phyloP scores from a whole-genome alignment of 1,140 invertebrate species.

The Caenorhabditis remanei region DNA sequence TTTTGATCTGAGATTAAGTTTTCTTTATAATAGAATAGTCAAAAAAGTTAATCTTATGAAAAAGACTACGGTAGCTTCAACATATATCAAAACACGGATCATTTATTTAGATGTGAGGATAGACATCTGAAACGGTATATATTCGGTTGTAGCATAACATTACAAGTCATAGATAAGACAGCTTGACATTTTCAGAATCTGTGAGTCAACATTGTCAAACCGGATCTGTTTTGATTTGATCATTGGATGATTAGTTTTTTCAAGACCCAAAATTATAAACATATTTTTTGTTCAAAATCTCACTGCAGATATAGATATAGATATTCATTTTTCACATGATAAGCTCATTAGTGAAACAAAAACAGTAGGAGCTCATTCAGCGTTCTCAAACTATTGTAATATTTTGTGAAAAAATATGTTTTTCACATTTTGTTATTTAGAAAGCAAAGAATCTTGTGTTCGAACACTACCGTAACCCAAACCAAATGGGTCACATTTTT shows the following conservation, averaged over 20 bases:
- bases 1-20: no score
- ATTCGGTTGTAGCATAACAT: no score
- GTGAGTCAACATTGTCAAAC: background rate
- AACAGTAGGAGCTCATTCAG: background rate
- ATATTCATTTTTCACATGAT: no score
- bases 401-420: background rate
- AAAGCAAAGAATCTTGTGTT: no score
- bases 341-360: constrained; percentile 1
- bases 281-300: background rate
- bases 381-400: background rate
- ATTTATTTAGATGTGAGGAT: no score
- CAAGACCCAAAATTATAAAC: background rate
- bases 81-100: no score
- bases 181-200: background rate
- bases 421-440: background rate
- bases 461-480: no score
- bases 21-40: no score
- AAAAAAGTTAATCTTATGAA: no score
- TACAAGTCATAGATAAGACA: background rate
- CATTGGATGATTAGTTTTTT: background rate
- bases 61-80: no score
- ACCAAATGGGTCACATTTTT: no score
- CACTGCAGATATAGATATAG: no score
- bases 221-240: constrained; percentile 6
- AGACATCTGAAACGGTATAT: background rate